Conservation (phyloP, 2,888 invertebrate genomes). For the Pachydiplax longipennis region DNA sequence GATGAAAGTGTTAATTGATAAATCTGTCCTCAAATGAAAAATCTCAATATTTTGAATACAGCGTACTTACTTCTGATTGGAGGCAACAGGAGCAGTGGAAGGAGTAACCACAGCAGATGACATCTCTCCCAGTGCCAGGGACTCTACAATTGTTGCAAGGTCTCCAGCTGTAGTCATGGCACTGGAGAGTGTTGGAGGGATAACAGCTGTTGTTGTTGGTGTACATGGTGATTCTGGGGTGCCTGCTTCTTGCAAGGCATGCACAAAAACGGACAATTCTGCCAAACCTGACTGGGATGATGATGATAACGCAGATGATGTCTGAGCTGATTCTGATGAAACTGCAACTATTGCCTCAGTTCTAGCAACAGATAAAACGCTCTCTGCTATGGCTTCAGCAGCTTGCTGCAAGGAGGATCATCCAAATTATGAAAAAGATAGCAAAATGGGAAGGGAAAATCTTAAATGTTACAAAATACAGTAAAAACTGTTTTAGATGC, state of each 20-base stretch:
- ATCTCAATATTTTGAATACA: no score
- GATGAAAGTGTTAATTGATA: no score
- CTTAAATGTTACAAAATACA: no score
- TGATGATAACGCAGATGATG: conserved; percentile 51
- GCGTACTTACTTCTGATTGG: background rate
- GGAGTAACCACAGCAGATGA: conserved; percentile 49
- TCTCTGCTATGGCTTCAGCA: conserved; percentile 88
- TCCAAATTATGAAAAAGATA: no score
- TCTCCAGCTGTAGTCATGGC: conserved; percentile 70
- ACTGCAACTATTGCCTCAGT: conserved; percentile 72
- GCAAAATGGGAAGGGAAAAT: no score
- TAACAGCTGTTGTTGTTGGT: background rate
- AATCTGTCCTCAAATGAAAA: no score
- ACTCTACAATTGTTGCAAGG: conserved; percentile 87
- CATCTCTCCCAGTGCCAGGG: conserved; percentile 71
- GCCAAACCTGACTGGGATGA: conserved; percentile 55
- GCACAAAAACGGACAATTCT: conserved; percentile 66
- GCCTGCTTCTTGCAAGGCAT: conserved; percentile 65
- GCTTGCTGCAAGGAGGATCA: conserved; percentile 67
- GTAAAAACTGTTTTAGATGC: no score
- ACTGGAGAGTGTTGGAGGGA: conserved; percentile 70
- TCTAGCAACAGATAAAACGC: conserved; percentile 75
- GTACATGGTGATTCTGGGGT: conserved; percentile 7
- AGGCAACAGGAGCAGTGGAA: background rate
- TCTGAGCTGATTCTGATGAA: conserved; percentile 54